Evolutionary conservation across 2,797 vertebrate species (phyloP), one percentile per base, ranked within the genome.

Genomic region (Lutjanus argentimaculatus): DNA sequence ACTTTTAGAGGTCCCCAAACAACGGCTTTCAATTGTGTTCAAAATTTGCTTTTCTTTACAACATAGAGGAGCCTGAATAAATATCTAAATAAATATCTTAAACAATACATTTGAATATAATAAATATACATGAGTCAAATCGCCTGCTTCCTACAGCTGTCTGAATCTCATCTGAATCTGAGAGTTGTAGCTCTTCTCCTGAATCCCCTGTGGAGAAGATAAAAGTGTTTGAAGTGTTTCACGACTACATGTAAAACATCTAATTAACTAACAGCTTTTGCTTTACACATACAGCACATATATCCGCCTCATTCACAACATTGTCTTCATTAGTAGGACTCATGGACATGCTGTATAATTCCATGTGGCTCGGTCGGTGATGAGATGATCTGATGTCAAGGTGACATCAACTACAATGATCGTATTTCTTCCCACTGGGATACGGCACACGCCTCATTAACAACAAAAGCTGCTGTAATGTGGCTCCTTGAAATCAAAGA

Each of bases 401-500:
- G 15, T 79, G 78, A 79, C 68, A 57, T 70, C 7, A 8, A 8
- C 36, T 11, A 25, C 21, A 15, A 46, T 12, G 51, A 52, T 63
- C 75, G 43, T 67, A 66, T 53, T 61, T 83, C 42, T 53, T 56
- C 21, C 25, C 46, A 1, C 2, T 43, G 19, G 46, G 77, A 72
- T 61, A 30, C 0, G 6, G 42, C 25, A 59, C 73, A 69, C 36
- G 45, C 16, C 68, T 86, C 67, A 80, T 92, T 87, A 86, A 72
- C 55, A 83, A 66, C 68, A 83, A 75, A 82, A 63, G 69, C 65
- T 70, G 61, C 46, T 45, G 52, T 63, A 67, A 69, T 61, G 36
- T 14, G 72, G 53, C 72, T 76, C 30, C 68, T 71, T 52, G 43
- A 87, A 85, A 84, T 89, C 68, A 80, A 83, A 88, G 68, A 69